phyloP scores from a whole-genome alignment of 2,888 invertebrate species.

The Periphyllus acericola region DNA sequence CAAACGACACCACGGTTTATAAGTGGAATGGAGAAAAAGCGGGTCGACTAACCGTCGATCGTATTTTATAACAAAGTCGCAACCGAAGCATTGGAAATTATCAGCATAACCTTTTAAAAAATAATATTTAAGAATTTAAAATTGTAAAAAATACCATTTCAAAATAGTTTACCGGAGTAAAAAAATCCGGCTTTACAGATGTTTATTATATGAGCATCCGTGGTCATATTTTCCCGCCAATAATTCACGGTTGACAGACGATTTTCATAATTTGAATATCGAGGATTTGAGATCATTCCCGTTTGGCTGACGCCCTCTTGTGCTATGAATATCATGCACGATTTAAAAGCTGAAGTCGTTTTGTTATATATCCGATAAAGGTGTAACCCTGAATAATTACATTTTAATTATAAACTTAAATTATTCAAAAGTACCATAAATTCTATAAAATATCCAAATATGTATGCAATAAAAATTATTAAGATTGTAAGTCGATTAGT shows the following conservation, averaged over 20 bases:
- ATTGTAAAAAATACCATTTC: neutral
- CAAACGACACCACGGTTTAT: neutral
- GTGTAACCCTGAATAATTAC: too few species aligned
- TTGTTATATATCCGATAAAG: neutral
- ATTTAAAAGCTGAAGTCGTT: neutral
- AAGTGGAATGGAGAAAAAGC: neutral
- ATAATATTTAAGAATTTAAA: neutral
- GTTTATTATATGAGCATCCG: neutral
- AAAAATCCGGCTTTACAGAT: slow-evolving; percentile 13
- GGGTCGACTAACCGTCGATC: neutral
- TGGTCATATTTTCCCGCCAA: neutral
- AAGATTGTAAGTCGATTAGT: too few species aligned
- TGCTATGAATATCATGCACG: neutral
- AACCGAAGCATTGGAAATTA: neutral
- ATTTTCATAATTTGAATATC: neutral
- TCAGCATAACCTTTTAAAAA: neutral
- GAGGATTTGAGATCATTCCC: too few species aligned
- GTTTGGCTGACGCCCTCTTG: neutral
- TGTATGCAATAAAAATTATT: too few species aligned
- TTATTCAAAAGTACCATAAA: too few species aligned
- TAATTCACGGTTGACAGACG: neutral
- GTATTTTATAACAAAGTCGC: neutral
- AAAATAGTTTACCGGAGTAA: neutral
- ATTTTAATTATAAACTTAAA: too few species aligned
- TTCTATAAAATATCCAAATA: too few species aligned